Evolutionary conservation across 2,888 invertebrate species (phyloP), one percentile per base, ranked within the genome.

Genomic region (Cloeon dipterum): DNA sequence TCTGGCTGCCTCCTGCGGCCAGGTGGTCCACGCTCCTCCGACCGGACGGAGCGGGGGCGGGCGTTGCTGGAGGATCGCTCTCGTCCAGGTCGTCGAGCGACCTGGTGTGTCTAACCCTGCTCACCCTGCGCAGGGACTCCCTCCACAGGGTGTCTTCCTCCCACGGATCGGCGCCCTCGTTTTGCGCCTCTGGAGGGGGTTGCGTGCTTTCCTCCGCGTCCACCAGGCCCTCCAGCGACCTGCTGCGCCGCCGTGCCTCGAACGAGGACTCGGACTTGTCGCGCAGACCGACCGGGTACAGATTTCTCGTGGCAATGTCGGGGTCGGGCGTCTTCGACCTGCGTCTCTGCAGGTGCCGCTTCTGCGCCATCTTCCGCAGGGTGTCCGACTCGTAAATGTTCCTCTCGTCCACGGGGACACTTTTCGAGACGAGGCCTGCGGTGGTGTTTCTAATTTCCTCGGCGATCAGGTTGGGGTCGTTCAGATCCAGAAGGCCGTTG

Each of bases 71-170:
- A 11, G 38, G 37, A 18, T 66, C 59, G 40, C 60, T 61, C 11
- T 29, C 29, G 47, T 83, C 82, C 38, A 85, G 62, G 55, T 82
- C 78, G 47, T 85, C 83, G 58, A 83, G 62, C 1, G 83, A 83
- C 37, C 78, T 66, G 1, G 82, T 81, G 50, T 83, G 82, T 25
- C 81, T 62, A 46, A 81, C 71, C n/a, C n/a, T n/a, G 42, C 81
- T 81, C 1, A 78, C 78, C 42, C 74, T 64, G 41, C 82, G 63
- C 35, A 83, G 58, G 48, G 76, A 76, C 49, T 82, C 82, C 39
- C 75, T 63, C 83, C 83, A 83, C 20, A 81, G 58, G 5, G 68
- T 59, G 55, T 83, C 82, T 55, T 83, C 79, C 50, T 81, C 82
- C 81, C 81, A 82, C 26, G 77, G 65, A 52, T 74, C 71, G 47